Evolutionary conservation across 2,888 invertebrate genomes (phyloP).

Genomic region (Melieria omissa): DNA sequence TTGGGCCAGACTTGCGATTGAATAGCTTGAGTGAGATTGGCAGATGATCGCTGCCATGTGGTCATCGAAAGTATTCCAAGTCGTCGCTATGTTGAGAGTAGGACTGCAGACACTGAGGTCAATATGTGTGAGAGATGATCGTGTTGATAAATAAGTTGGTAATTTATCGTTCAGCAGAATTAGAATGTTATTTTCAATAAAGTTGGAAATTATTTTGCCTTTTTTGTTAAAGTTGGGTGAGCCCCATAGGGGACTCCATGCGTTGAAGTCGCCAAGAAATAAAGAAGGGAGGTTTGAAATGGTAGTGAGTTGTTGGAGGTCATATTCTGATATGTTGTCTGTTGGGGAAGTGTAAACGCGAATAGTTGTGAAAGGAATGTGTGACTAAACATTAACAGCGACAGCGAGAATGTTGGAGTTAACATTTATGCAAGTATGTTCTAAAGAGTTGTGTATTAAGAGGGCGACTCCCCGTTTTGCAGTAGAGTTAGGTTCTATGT

Average conservation of each 20-base stretch:
- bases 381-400: not conserved
- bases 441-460: not conserved
- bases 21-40: constrained; percentile 6
- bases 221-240: constrained; percentile 6
- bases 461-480: constrained; percentile 2
- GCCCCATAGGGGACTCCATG: constrained; percentile 19
- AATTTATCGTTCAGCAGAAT: constrained; percentile 16
- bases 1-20: not conserved
- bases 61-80: not conserved
- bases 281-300: not conserved
- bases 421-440: not conserved
- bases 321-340: no score
- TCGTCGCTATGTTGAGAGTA: not conserved
- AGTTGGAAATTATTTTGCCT: constrained; percentile 10
- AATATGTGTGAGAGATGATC: constrained; percentile 4
- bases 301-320: not conserved
- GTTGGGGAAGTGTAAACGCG: not conserved
- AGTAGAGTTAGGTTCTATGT: not conserved
- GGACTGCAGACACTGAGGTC: constrained; percentile 10
- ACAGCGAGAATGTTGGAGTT: not conserved
- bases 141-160: constrained; percentile 20
- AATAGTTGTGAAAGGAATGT: not conserved
- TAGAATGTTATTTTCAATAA: constrained; percentile 2
- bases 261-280: constrained; percentile 11
- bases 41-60: constrained; percentile 19